These are phyloP conservation scores for Sesia apiformis DNA, from an alignment of 2,888 invertebrate species.

Conservation along the genomic window DNA sequence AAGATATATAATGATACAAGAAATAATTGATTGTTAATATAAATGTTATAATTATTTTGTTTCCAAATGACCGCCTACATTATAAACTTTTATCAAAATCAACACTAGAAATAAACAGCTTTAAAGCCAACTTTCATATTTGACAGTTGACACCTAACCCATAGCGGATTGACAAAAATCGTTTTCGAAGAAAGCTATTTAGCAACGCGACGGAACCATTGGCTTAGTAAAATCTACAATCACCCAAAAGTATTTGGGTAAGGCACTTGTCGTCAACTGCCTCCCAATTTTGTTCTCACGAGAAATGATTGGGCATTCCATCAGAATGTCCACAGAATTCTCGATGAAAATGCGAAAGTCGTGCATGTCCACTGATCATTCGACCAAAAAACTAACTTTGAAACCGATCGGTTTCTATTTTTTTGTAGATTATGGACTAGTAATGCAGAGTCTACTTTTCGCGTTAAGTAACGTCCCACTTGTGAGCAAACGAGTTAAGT, in stretches of 20 bases:
- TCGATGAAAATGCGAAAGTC: conserved; percentile 61
- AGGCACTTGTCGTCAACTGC: conserved; percentile 43
- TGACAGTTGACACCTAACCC: too few species aligned
- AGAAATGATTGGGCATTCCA: conserved; percentile 62
- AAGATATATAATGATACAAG: too few species aligned
- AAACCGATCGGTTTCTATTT: conserved; percentile 36
- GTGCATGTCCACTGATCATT: conserved; percentile 63
- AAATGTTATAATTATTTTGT: too few species aligned
- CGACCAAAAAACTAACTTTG: conserved; percentile 53
- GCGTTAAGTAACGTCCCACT: not conserved
- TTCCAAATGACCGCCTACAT: too few species aligned
- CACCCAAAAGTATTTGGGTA: conserved; percentile 49
- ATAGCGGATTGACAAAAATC: conserved; percentile 15
- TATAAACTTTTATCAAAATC: too few species aligned
- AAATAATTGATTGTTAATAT: too few species aligned
- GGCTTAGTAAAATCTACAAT: conserved; percentile 62
- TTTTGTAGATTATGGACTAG: not conserved
- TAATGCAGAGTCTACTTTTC: not conserved
- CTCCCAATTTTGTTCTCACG: conserved; percentile 55
- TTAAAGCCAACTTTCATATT: too few species aligned
- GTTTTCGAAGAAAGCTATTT: conserved; percentile 60
- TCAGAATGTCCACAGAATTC: conserved; percentile 51
- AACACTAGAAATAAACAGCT: too few species aligned
- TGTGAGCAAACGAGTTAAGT: too few species aligned
- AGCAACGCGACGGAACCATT: conserved; percentile 61